Percentiles rank a stretch among this genome's conserved stretches.
Conservation (phyloP, 2,797 vertebrate genomes). For the Gephyroberyx darwinii region DNA sequence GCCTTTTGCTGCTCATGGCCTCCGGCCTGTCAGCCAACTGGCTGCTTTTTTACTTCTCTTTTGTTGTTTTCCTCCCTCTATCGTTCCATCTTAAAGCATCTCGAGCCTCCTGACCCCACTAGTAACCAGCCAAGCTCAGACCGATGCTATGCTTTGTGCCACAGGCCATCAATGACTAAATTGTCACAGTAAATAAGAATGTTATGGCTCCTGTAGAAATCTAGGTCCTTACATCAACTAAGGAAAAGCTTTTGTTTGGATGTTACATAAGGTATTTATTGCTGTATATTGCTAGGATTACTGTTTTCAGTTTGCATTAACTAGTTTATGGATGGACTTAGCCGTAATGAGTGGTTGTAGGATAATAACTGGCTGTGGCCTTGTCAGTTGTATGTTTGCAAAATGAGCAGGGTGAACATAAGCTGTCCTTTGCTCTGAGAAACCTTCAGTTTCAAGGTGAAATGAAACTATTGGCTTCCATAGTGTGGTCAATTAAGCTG, state of each 20-base stretch:
- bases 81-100: slow-evolving; percentile 38
- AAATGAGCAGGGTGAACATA: background rate
- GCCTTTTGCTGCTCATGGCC: slow-evolving; percentile 62
- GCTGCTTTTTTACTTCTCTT: slow-evolving; percentile 41
- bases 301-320: no score
- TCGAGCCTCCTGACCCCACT: background rate
- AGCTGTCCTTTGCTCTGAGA: background rate
- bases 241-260: background rate
- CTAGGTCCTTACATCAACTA: slow-evolving; percentile 5
- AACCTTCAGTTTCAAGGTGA: slow-evolving; percentile 5
- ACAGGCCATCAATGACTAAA: background rate
- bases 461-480: slow-evolving; percentile 20
- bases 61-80: slow-evolving; percentile 38
- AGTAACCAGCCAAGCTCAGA: slow-evolving; percentile 20
- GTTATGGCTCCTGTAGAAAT: background rate
- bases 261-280: no score
- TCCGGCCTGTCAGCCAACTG: slow-evolving; percentile 61
- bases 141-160: background rate
- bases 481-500: background rate
- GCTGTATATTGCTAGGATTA: no score
- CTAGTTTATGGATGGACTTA: background rate
- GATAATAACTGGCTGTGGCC: background rate
- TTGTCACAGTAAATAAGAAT: slow-evolving; percentile 13
- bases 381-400: background rate
- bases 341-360: background rate